Evolutionary conservation across 2,797 vertebrate genomes (phyloP), one percentile per base, ranked within the genome.

Genomic region (Peromyscus attwateri): DNA sequence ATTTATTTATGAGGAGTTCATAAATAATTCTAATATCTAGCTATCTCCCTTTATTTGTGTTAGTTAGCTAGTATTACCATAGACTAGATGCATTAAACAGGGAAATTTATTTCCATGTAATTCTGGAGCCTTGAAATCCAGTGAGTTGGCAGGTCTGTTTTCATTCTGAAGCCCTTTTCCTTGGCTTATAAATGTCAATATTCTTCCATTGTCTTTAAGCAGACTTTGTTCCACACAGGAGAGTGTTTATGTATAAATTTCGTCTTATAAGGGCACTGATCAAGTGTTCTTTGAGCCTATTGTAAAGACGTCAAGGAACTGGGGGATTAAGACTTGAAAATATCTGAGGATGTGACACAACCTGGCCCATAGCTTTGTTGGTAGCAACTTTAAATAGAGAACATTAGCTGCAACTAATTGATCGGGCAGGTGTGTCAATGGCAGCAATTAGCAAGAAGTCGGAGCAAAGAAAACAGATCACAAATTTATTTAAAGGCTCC

Each of bases 401-500:
- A 88, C 37, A 79, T n/a, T 84, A 83, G 70, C 3, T 71, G 43
- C 71, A 68, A 34, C 16, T 76, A 9, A 87, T 80, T 73, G 75
- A 52, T 83, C 57, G 84, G 62, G 82, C 34, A 84, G 34, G 64
- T 31, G 7, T 73, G 29, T 40, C 27, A 3, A 77, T 14, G 81
- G 10, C 6, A 70, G 9, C 27, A 79, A 34, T 57, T 71, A 95
- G 43, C 27, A 75, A 62, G 85, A 62, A 37, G 12, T 27, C 70
- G 73, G 87, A 91, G 40, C 31, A 46, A 92, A 92, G 13, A 66
- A 84, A 60, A 10, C 64, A 87, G 13, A n/a, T 11, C 57, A 21
- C 2, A 73, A 91, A 89, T 83, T 73, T 84, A 92, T 79, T 91
- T 94, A 31, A 96, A 95, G 91, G 37, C 13, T 46, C 29, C 29